phyloP scores from a whole-genome alignment of 2,888 invertebrate species.

The Lithophane socia region DNA sequence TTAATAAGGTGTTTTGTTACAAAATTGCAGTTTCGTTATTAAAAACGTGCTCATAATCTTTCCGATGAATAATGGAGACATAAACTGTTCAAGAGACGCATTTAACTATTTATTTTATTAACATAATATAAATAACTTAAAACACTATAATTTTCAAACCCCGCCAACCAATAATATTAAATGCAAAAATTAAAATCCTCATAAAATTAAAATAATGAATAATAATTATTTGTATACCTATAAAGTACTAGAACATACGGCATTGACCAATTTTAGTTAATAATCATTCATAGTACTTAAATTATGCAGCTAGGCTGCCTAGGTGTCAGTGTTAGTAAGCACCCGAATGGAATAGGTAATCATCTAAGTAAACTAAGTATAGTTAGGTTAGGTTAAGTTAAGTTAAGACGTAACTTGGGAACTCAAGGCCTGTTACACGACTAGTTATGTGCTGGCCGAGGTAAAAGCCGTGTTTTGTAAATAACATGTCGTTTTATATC shows the following conservation, averaged over 20 bases:
- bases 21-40: conserved; percentile 28
- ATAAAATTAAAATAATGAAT: conserved; percentile 45
- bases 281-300: conserved; percentile 58
- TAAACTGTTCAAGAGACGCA: background rate
- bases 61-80: background rate
- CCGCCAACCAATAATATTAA: conserved; percentile 1
- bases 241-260: conserved; percentile 68
- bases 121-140: conserved; percentile 1
- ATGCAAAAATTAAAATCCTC: conserved; percentile 16
- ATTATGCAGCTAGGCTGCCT: conserved; percentile 67
- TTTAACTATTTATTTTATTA: background rate
- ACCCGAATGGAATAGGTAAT: conserved; percentile 70
- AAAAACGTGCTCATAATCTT: background rate
- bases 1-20: conserved; percentile 23
- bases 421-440: conserved; percentile 61
- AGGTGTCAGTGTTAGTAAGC: conserved; percentile 52
- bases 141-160: background rate
- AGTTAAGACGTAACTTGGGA: conserved; percentile 51
- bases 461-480: conserved; percentile 37
- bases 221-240: conserved; percentile 57
- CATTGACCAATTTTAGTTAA: conserved; percentile 77
- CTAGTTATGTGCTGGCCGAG: conserved; percentile 30
- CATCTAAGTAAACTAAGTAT: conserved; percentile 59
- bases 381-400: conserved; percentile 40
- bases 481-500: conserved; percentile 12